A percentile compares a stretch with the other conserved stretches of the same genome.
Conservation (phyloP, 1,140 invertebrate species). For the Saccostrea glomerata region DNA sequence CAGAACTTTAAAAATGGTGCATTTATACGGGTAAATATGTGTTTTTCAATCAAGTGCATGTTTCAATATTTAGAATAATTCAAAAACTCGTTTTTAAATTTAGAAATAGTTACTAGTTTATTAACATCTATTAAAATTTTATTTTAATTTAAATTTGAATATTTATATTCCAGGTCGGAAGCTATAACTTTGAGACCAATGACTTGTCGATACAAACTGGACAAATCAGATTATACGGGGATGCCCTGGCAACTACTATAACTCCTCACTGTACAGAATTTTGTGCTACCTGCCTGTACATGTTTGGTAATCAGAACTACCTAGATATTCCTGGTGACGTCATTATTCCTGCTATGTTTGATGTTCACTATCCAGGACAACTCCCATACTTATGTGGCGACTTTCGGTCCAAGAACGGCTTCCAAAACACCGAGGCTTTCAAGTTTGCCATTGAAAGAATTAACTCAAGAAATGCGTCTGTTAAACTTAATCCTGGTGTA, state of each 20-base stretch:
- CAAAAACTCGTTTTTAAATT: neutral
- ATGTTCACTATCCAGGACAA: slow-evolving; percentile 69
- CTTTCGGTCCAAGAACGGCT: slow-evolving; percentile 67
- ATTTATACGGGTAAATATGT: slow-evolving; percentile 29
- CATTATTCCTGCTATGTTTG: slow-evolving; percentile 73
- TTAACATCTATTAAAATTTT: neutral
- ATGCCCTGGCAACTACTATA: neutral
- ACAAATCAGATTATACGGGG: slow-evolving; percentile 49
- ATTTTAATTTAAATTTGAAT: neutral
- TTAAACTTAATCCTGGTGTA: slow-evolving; percentile 81
- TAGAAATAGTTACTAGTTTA: neutral
- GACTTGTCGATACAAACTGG: slow-evolving; percentile 39
- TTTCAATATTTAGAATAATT: neutral
- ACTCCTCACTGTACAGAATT: slow-evolving; percentile 63
- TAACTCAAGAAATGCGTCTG: slow-evolving; percentile 66
- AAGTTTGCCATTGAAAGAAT: slow-evolving; percentile 71
- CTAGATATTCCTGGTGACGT: slow-evolving; percentile 71
- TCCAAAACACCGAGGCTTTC: slow-evolving; percentile 74
- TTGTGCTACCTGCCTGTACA: slow-evolving; percentile 72
- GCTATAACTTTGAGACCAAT: slow-evolving; percentile 57
- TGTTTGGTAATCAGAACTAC: slow-evolving; percentile 68
- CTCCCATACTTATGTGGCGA: slow-evolving; percentile 68
- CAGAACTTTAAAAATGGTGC: slow-evolving; percentile 59
- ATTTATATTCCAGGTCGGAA: slow-evolving; percentile 64
- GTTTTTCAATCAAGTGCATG: neutral